Base-by-base conservation (phyloP, 64 coral and sea anemone species). In the Porites lutea region DNA sequence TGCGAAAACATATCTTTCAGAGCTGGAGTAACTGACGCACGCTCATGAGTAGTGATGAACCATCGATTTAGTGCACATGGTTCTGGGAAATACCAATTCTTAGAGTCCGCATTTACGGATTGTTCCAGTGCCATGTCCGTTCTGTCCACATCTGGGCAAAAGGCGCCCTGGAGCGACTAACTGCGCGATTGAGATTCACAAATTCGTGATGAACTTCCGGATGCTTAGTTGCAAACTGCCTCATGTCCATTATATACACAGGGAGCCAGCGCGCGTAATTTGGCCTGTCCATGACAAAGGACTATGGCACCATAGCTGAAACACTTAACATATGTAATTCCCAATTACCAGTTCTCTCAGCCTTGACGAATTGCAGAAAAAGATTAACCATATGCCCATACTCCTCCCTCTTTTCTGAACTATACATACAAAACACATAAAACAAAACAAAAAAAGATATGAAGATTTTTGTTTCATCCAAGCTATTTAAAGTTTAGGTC, bases 121-220 rank as follows among this genome's bases (percentile, higher is more conserved):
- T 89, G 92, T 52, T 94, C 86, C 22, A 94, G 68, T n/a, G 92
- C 78, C 86, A 86, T 90, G 48, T n/a, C n/a, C n/a, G n/a, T n/a
- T 90, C 93, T 13, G 87, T 89, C 79, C 78, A 94, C 7, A 94
- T 72, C 27, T 86, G 63, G 14, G 87, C 21, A 58, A 94, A 90
- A 4, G 92, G 55, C 61, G 83, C 68, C 21, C 59, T 48, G 22
- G 61, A 94, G 43, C 79, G 79, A 19, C 87, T 94, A 13, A 90
- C 59, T 74, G 87, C 79, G 69, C 90, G 93, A 57, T 75, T 18
- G 13, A 86, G 70, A 58, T 83, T 73, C 15, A 79, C n/a, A 59
- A 86, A 84, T 44, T 89, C 70, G 75, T 78, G 19, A 68, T 90
- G 67, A 18, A 90, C 88, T 70, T 49, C 51, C 43, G 18, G 57